phyloP scores from a whole-genome alignment of 1,140 invertebrate genomes.

The Drosophila malerkotliana region DNA sequence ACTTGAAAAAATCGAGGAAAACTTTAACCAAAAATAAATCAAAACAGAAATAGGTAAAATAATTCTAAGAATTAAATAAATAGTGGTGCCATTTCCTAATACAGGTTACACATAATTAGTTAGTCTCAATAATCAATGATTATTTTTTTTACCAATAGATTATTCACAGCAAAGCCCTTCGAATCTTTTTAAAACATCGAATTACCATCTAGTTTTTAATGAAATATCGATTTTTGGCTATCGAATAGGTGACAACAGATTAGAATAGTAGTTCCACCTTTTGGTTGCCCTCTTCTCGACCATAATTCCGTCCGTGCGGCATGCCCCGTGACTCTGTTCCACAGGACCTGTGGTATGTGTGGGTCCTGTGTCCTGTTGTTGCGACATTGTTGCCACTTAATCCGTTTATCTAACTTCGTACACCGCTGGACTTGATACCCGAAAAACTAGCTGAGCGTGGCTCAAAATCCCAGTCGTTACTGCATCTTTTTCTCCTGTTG shows the following conservation, averaged over 20 bases:
- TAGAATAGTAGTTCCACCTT: conserved; percentile 12
- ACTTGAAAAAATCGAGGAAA: neutral
- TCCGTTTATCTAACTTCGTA: conserved; percentile 84
- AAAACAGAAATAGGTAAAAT: conserved; percentile 23
- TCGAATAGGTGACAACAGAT: conserved; percentile 17
- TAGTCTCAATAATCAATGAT: too few species aligned
- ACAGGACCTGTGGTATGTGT: conserved; percentile 9
- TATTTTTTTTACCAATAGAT: too few species aligned
- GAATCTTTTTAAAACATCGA: too few species aligned
- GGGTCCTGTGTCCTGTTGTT: conserved; percentile 29
- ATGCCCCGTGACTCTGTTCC: neutral
- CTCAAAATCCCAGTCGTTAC: conserved; percentile 50
- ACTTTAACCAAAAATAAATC: conserved; percentile 10
- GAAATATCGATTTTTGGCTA: conserved; percentile 70
- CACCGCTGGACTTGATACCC: conserved; percentile 83
- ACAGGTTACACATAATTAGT: too few species aligned
- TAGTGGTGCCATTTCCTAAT: too few species aligned
- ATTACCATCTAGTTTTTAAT: conserved; percentile 27
- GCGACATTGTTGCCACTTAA: conserved; percentile 81
- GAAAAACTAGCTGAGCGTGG: conserved; percentile 65
- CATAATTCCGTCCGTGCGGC: neutral
- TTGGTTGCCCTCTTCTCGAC: conserved; percentile 29
- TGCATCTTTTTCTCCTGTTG: conserved; percentile 38
- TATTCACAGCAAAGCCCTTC: too few species aligned
- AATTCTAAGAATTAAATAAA: neutral